These are phyloP conservation scores for Neogale vison DNA, from an alignment of 2,113 vertebrate species.

Conservation along the genomic window DNA sequence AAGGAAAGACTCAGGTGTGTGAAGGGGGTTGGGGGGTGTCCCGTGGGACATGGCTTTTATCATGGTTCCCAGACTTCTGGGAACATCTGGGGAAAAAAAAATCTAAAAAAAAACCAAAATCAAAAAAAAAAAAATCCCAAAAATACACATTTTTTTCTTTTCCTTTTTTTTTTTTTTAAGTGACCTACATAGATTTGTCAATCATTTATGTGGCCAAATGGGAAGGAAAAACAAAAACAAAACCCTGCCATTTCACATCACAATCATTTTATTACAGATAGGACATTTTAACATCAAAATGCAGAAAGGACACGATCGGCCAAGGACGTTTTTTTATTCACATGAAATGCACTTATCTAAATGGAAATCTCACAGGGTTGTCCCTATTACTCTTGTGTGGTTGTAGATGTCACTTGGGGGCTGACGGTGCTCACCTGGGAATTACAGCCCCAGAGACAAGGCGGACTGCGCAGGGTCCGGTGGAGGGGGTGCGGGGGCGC, in stretches of 20 bases:
- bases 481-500: too few species aligned
- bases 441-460: background rate
- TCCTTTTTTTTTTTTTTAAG: too few species aligned
- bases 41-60: background rate
- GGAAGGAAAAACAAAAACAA: background rate
- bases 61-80: background rate
- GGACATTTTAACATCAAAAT: background rate
- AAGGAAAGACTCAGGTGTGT: background rate
- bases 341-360: background rate
- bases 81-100: background rate
- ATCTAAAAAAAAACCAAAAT: too few species aligned
- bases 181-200: background rate
- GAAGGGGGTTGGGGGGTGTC: too few species aligned
- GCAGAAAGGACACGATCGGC: background rate
- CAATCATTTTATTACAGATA: slow-evolving; percentile 30
- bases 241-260: background rate
- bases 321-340: background rate
- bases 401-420: background rate
- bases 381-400: background rate
- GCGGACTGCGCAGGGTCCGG: background rate
- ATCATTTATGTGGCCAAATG: background rate
- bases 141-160: too few species aligned
- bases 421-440: background rate
- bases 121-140: too few species aligned
- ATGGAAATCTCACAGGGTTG: background rate